Base-by-base conservation (phyloP, 2,888 invertebrate genomes). In the Chesias legatella region DNA sequence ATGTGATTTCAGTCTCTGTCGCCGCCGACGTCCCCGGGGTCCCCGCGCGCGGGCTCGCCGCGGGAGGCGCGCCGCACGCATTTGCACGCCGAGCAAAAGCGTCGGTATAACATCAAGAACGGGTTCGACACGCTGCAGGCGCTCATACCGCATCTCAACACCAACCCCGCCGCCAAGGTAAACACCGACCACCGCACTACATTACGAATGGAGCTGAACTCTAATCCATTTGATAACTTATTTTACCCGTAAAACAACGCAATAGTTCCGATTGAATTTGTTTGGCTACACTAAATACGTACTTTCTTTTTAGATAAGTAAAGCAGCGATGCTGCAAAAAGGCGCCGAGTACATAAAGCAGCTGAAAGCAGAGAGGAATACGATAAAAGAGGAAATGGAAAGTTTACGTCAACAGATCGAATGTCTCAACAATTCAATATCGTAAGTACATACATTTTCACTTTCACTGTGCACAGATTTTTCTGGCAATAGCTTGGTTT, bases 301-400 rank as follows among this genome's bases (percentile, higher is more conserved):
- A 24, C 24, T 22, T 30, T 10, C 11, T 43, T 61, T 79, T 27
- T 68, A 94, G 92, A 90, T 96, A 58, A 96, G 96, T 84, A 98
- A 98, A 86, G 98, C 98, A 26, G 97, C 97, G 9, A 97, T 98
- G 96, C 86, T 98, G 37, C 97, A 98, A 74, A 98, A 98, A 76
- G 97, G 98, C 43, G 98, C 98, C 4, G 98, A 98, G 61, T 97
- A 98, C 72, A 98, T 98, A 51, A 93, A 94, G 64, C 95, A 96
- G 71, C 82, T 98, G 59, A 94, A 95, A 61, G 88, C 92, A 13
- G 98, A 98, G 74, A 90, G 98, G 46, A 92, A 92, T 65, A 93
- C 94, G 66, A 91, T 97, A 48, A 95, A 95, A 68, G 95, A 97
- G 48, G 97, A 98, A 79, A 96, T 97, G 90, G 95, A 96, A 58